Evolutionary conservation across 2,797 vertebrate genomes (phyloP).

Genomic region (Hemibagrus guttatus): DNA sequence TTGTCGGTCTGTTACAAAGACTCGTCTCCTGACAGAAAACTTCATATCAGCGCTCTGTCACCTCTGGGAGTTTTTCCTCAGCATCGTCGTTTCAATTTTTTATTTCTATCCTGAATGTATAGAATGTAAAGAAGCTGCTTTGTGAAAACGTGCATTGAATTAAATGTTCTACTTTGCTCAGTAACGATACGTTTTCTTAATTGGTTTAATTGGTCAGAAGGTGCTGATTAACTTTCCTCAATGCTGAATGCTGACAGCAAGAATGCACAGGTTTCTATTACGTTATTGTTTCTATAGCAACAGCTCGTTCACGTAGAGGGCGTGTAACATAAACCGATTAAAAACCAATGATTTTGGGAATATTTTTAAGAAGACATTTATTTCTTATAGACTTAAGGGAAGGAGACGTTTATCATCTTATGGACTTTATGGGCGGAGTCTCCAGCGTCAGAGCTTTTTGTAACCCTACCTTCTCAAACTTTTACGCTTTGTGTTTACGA

Average conservation of each 20-base stretch:
- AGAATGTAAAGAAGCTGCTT: no score
- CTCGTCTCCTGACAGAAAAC: not conserved
- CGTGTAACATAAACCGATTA: not conserved
- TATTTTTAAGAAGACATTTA: not conserved
- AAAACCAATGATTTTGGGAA: not conserved
- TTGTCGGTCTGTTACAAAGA: not conserved
- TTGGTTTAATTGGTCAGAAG: not conserved
- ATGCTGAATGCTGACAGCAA: not conserved
- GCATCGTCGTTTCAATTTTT: no score
- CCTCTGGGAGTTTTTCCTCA: no score
- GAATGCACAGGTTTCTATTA: not conserved
- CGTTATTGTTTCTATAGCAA: not conserved
- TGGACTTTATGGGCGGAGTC: not conserved
- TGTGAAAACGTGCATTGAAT: no score
- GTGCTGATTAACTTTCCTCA: not conserved
- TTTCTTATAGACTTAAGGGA: no score
- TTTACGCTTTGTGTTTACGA: not conserved
- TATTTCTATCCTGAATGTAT: no score
- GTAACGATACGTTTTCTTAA: no score
- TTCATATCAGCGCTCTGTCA: not conserved
- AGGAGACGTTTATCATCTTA: not conserved
- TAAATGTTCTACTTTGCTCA: not conserved
- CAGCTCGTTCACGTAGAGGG: not conserved
- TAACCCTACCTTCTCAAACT: not conserved
- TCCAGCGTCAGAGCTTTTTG: not conserved